Conservation (phyloP, 2,797 vertebrate species). For the Naso thynnoides region DNA sequence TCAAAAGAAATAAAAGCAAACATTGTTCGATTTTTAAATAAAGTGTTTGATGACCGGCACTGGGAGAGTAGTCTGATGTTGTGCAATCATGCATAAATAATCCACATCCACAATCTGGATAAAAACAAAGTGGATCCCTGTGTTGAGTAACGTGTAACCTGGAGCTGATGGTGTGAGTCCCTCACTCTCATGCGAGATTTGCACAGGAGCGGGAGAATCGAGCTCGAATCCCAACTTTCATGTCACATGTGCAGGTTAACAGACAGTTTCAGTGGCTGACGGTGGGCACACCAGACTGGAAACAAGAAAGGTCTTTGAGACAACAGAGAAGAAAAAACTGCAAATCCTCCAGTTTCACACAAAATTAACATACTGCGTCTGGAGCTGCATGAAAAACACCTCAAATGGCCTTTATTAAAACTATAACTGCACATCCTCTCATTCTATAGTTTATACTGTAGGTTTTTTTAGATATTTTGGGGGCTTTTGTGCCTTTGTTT, state of each 20-base stretch:
- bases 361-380: no score
- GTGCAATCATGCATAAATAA: conserved; percentile 62
- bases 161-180: conserved; percentile 23
- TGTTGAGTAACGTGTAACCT: conserved; percentile 51
- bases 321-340: not conserved
- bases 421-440: not conserved
- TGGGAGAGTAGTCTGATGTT: conserved; percentile 40
- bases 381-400: not conserved
- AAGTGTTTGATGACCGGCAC: not conserved
- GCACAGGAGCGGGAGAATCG: not conserved
- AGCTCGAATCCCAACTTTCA: conserved; percentile 33
- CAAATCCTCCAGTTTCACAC: not conserved
- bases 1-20: not conserved
- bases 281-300: not conserved
- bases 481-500: no score
- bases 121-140: conserved; percentile 52
- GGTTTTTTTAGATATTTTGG: no score
- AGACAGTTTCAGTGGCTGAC: not conserved
- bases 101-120: conserved; percentile 55
- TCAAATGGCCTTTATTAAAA: no score
- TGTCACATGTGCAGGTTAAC: conserved; percentile 42
- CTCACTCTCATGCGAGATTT: conserved; percentile 41
- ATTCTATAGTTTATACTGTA: not conserved
- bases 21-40: not conserved
- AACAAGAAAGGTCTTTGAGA: not conserved